Evolutionary conservation across 2,888 invertebrate species (phyloP), one percentile per base, ranked within the genome.

Genomic region (Trissolcus brochymenae): DNA sequence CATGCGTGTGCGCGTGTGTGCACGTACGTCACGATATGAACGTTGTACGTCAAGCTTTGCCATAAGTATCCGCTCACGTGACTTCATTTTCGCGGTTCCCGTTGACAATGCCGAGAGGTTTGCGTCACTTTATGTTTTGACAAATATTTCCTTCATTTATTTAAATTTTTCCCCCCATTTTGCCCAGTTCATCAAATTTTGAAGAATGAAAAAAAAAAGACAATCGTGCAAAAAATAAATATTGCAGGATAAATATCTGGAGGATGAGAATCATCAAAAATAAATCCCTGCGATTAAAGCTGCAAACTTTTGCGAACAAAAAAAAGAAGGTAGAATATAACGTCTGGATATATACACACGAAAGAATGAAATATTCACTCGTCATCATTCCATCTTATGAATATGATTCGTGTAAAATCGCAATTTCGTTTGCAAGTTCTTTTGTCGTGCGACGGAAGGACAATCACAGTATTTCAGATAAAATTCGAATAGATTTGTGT

Each of bases 401-500:
- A 72, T 72, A 64, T 72, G 64, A 76, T 76, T 76, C 71, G 56
- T 64, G 67, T 72, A 67, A 76, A 71, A 67, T 76, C 25, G 71
- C 72, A 76, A 67, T 72, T 76, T 59, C 72, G 71, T 67, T 72
- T 72, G 57, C 59, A 16, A 72, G 65, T 72, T 67, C 76, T 76
- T 64, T 72, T 67, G 72, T 76, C 53, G 57, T 64, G 60, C 57
- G 25, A 43, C 43, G 59, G 64, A 77, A 72, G 76, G 76, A 72
- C 76, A 77, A 77, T 77, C 76, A 46, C 50, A 29, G 72, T 68
- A 64, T 72, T 76, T 65, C 72, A 75, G 75, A 72, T 64, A 72
- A 75, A 74, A 72, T 60, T 78, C 72, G 72, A 72, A 72, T 72
- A 72, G 71, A 78, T 75, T 72, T 61, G 60, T 64, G 71, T 71